These are phyloP conservation scores for Diadumene lineata DNA, from an alignment of 92 coral and sea anemone species.

Conservation along the genomic window DNA sequence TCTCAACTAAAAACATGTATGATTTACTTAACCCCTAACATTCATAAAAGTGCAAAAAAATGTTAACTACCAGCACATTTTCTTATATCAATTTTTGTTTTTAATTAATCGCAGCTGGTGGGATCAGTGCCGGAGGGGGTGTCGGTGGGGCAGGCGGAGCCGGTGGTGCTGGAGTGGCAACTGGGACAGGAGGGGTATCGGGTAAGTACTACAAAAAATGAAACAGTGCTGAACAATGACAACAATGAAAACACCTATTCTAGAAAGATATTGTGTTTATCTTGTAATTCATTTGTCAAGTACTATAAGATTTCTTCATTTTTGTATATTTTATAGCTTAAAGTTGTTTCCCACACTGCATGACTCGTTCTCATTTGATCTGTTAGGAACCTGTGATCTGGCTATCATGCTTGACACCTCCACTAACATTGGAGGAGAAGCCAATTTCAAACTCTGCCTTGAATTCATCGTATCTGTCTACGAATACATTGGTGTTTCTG, in stretches of 20 bases:
- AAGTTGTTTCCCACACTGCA: no score
- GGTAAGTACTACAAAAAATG: no score
- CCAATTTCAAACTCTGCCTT: conserved; percentile 44
- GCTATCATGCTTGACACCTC: conserved; percentile 66
- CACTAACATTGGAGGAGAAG: conserved; percentile 44
- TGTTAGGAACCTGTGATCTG: conserved; percentile 46
- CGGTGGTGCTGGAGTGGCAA: conserved; percentile 39
- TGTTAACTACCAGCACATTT: no score
- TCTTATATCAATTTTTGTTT: conserved; percentile 1
- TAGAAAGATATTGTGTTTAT: no score
- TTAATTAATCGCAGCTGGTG: conserved; percentile 25
- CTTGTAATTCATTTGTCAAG: no score
- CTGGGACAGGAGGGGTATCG: neutral
- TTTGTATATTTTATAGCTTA: no score
- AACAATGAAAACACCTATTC: no score
- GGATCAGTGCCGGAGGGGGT: conserved; percentile 32
- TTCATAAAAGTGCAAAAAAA: no score
- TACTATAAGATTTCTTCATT: no score
- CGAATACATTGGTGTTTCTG: conserved; percentile 32
- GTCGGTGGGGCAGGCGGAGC: conserved; percentile 18
- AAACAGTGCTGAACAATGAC: no score
- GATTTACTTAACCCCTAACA: no score
- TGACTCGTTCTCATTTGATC: neutral
- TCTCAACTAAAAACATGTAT: no score
- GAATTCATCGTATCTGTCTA: conserved; percentile 44